Evolutionary conservation across 2,113 vertebrate genomes (phyloP), one percentile per base, ranked within the genome.

Genomic region (Scalopus aquaticus): DNA sequence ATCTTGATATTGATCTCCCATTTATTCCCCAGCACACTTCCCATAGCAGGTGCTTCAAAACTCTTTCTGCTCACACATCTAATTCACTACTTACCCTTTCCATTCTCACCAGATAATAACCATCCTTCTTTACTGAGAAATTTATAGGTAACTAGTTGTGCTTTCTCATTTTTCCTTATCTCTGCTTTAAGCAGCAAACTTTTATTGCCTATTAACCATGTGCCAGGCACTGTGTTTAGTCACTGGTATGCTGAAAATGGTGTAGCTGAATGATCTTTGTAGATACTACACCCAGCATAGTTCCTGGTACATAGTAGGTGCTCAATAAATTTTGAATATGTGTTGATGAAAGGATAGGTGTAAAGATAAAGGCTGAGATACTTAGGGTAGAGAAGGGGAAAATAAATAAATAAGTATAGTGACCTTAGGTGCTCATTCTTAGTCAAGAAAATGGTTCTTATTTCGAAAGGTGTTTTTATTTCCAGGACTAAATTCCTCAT

Each of bases 81-180:
- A 69, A 96, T 93, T 94, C 93, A 54, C 92, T 92, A 58, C 94
- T 94, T 95, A 90, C 65, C 76, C 46, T 93, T 96, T 91, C 95
- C 95, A 95, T 94, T 95, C 72, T 94, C 90, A 90, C 90, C 56
- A 88, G 88, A 88, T 88, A 97, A 95, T 96, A 93, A 82, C 80
- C 42, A 62, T 70, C 67, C 74, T 92, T 56, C 88, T 69, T 90
- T 72, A 58, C 92, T 35, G 87, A 93, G 72, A 94, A 94, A 81
- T 82, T 81, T 72, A 64, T 35, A 91, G 73, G 24, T 93, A 94
- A 62, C 78, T 74, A 64, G 76, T 77, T n/a, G 73, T 72, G 32
- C 32, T 84, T 83, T 96, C 77, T 92, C n/a, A 35, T 67, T 93
- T 93, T 82, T 30, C 20, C 24, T 74, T 67, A 39, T 79, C 49